These are phyloP conservation scores for Alcis repandata DNA, from an alignment of 2,888 invertebrate species.

Conservation along the genomic window DNA sequence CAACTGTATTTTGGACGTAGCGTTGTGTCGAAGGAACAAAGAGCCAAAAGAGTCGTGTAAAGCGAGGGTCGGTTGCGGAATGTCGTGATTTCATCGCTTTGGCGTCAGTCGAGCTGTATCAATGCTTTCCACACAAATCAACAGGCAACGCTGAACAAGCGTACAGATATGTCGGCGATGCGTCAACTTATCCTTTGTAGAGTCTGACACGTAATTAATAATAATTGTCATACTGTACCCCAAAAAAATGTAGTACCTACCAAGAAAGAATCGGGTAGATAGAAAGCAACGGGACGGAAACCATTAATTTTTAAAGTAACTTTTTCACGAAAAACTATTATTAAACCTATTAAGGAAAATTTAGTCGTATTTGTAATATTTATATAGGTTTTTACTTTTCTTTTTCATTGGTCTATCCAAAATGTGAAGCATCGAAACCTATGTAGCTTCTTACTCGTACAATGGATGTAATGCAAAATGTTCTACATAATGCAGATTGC, in stretches of 20 bases:
- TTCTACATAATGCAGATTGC: neutral
- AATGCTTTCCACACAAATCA: neutral
- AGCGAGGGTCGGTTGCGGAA: slow-evolving; percentile 8
- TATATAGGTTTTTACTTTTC: too few species aligned
- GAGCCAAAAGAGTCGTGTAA: slow-evolving; percentile 9
- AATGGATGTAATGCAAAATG: neutral
- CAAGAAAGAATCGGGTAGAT: too few species aligned
- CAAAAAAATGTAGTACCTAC: too few species aligned
- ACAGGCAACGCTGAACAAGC: neutral
- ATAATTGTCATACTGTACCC: too few species aligned
- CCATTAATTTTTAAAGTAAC: too few species aligned
- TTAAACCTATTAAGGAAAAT: too few species aligned
- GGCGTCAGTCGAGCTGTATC: neutral
- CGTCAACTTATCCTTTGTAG: too few species aligned
- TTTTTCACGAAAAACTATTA: too few species aligned
- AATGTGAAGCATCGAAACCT: neutral
- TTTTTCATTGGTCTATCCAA: too few species aligned
- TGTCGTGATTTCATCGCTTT: slow-evolving; percentile 11
- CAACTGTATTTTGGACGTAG: slow-evolving; percentile 22
- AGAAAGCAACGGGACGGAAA: too few species aligned
- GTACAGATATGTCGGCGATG: neutral
- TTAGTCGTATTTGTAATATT: too few species aligned
- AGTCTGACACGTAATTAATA: too few species aligned
- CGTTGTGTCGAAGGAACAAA: slow-evolving; percentile 1
- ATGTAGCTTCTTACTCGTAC: neutral